Base-by-base conservation (phyloP, 2,797 vertebrate species). In the Dendrocincla fuliginosa region DNA sequence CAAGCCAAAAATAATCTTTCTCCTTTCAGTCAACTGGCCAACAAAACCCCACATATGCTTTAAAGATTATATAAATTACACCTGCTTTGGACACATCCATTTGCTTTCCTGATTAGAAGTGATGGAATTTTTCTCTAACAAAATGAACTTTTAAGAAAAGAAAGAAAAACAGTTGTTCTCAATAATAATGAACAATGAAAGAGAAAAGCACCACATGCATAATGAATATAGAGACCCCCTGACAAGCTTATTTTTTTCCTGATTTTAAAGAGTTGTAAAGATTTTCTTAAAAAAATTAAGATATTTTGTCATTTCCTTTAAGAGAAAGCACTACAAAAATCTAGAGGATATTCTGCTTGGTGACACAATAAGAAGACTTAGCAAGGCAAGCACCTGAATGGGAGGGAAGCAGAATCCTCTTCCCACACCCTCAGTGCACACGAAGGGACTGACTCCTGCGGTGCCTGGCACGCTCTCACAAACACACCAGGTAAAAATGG, bases 1-100 rank as follows among this genome's bases (percentile, higher is more conserved):
- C 37, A 82, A 73, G 70, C 70, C 77, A 78, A 92, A 95, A 93
- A 64, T 39, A 88, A 95, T 77, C 63, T 76, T 69, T 61, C 63
- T 47, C 39, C 32, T 93, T 82, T 64, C 57, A 84, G 64, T 94
- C 68, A 52, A 13, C 39, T 65, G 41, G 63, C 70, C 70, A 92
- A 87, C 42, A 91, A 86, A 80, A n/a, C 47, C 24, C 35, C 32
- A 25, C 10, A 18, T 56, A 42, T 0, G 0, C 60, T 92, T 77
- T 64, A 92, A 8, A 87, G 84, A 74, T 50, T 46, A 39, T 20
- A 60, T 14, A 64, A 84, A 82, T 79, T 73, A 67, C 75, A 92
- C 84, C 81, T 93, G 90, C 41, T 89, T 83, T 83, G 63, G 74
- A 79, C 50, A 75, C 28, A 89, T 53, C 33, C 50, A 76, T 87